These are phyloP conservation scores for Eledone cirrhosa DNA, from an alignment of 2,888 invertebrate species.

Conservation along the genomic window DNA sequence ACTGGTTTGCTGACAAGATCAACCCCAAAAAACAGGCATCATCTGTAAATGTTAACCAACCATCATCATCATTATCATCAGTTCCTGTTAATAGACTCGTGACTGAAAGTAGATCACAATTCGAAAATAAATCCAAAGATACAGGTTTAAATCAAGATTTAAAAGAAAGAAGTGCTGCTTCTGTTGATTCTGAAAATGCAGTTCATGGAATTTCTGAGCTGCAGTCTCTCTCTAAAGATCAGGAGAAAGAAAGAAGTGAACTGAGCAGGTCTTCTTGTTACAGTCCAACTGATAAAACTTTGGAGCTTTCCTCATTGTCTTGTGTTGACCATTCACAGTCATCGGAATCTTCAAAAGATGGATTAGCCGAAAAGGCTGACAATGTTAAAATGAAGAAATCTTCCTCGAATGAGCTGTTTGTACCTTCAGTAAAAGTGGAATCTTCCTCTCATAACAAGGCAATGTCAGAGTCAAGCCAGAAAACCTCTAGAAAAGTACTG, in stretches of 20 bases:
- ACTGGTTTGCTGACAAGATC: conserved; percentile 26
- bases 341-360: background rate
- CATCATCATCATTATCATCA: background rate
- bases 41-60: background rate
- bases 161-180: background rate
- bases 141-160: background rate
- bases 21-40: background rate
- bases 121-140: background rate
- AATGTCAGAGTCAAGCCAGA: too few relatives aligned
- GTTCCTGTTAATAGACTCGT: background rate
- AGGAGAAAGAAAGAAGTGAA: background rate
- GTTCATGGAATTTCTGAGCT: background rate
- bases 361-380: background rate
- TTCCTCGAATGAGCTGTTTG: background rate
- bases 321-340: conserved; percentile 2
- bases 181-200: background rate
- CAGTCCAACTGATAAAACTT: conserved; percentile 19
- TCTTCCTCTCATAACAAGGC: too few relatives aligned
- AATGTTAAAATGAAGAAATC: background rate
- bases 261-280: conserved; percentile 10
- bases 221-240: background rate
- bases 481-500: too few relatives aligned
- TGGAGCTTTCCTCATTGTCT: background rate
- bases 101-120: background rate
- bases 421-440: background rate